A percentile compares a stretch with the other conserved stretches of the same genome.
These are phyloP conservation scores for Harpegnathos saltator DNA, from an alignment of 1,140 invertebrate species.

Conservation along the genomic window DNA sequence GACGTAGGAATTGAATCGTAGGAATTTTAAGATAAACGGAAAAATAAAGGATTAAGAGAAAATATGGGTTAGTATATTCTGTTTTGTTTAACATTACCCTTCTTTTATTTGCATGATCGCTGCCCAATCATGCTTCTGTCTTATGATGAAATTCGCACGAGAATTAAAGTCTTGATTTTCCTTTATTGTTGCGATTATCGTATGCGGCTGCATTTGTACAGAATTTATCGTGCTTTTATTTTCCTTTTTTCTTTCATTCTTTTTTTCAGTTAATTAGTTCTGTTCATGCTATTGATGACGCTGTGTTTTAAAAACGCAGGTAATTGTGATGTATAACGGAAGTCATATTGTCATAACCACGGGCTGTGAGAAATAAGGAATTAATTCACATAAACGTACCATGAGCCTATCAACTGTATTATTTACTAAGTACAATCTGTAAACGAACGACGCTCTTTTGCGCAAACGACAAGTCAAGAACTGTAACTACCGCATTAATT, in stretches of 20 bases:
- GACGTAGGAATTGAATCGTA: too few species aligned
- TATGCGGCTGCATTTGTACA: background rate
- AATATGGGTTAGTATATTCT: background rate
- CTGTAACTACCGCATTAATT: constrained; percentile 75
- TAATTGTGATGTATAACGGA: constrained; percentile 50
- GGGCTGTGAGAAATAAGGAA: constrained; percentile 55
- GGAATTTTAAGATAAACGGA: background rate
- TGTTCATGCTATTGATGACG: constrained; percentile 26
- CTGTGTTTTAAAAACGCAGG: constrained; percentile 37
- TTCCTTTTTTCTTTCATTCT: too few species aligned
- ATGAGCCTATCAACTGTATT: constrained; percentile 55
- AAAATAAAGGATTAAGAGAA: background rate
- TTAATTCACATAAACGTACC: constrained; percentile 44
- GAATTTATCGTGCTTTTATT: constrained; percentile 5
- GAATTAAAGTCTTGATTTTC: background rate
- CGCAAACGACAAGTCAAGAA: constrained; percentile 75
- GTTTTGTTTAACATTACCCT: background rate
- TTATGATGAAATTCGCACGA: background rate
- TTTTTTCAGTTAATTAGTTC: constrained; percentile 52
- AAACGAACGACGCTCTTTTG: constrained; percentile 72
- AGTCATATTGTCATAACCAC: constrained; percentile 35
- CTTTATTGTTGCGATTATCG: constrained; percentile 21
- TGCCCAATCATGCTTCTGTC: background rate
- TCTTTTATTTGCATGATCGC: background rate
- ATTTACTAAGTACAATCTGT: constrained; percentile 69